phyloP scores from a whole-genome alignment of 2,113 vertebrate species.

The Drymodes brunneopygia region DNA sequence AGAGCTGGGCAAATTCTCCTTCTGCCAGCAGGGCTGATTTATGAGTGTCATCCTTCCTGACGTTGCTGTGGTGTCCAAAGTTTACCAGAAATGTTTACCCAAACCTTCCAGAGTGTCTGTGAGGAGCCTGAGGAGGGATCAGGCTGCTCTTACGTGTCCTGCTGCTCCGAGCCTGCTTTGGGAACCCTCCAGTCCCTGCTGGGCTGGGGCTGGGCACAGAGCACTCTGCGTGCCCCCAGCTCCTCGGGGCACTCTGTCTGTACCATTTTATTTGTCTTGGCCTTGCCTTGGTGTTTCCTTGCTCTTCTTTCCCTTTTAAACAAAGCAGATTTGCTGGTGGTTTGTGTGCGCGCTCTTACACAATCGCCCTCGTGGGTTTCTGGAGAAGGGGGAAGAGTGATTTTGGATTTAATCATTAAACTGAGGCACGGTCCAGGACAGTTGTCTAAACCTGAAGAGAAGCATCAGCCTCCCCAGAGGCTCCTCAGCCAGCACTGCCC shows the following conservation, averaged over 20 bases:
- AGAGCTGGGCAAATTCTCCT: not conserved
- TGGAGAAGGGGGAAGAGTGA: not conserved
- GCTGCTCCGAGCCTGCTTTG: not conserved
- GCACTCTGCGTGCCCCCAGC: fast-evolving
- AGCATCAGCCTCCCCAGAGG: not conserved
- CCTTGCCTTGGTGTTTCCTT: not conserved
- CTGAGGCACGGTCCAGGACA: not conserved
- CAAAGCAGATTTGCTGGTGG: not conserved
- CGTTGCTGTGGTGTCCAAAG: not conserved
- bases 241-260: not conserved
- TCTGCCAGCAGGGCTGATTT: constrained; percentile 1
- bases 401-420: not conserved
- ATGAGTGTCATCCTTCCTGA: not conserved
- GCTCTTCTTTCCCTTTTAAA: not conserved
- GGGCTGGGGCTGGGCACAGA: not conserved
- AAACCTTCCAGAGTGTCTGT: not conserved
- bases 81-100: not conserved
- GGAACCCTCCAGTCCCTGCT: not conserved
- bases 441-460: not conserved
- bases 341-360: not conserved
- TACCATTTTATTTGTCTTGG: not conserved
- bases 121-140: not conserved
- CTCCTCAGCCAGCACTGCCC: not conserved
- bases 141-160: not conserved
- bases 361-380: not conserved